These are phyloP conservation scores for Eueides isabella DNA, from an alignment of 1,140 invertebrate genomes.

Conservation along the genomic window DNA sequence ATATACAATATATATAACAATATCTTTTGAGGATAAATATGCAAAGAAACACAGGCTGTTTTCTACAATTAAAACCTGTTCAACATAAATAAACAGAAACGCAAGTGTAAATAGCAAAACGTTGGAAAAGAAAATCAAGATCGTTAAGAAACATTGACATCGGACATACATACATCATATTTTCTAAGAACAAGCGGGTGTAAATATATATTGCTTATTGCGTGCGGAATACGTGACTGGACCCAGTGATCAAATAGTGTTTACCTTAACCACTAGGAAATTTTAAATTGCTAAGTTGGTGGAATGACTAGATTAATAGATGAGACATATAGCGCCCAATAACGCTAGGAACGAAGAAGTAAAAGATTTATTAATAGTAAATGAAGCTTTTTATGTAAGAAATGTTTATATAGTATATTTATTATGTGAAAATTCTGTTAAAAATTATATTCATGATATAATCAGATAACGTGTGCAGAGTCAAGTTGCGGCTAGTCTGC, in stretches of 20 bases:
- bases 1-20: neutral
- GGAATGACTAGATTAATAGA: neutral
- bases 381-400: no score
- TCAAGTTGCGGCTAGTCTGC: slow-evolving; percentile 24
- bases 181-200: slow-evolving; percentile 20
- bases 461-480: slow-evolving; percentile 14
- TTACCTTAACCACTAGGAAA: slow-evolving; percentile 22
- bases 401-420: neutral
- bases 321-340: neutral
- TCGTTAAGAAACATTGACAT: slow-evolving; percentile 15
- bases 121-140: slow-evolving; percentile 15
- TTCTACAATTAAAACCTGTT: slow-evolving; percentile 1
- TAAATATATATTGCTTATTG: slow-evolving; percentile 23
- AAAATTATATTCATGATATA: neutral
- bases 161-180: slow-evolving; percentile 8
- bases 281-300: slow-evolving; percentile 13
- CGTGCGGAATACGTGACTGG: slow-evolving; percentile 17
- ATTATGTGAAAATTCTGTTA: neutral
- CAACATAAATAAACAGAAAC: slow-evolving; percentile 4
- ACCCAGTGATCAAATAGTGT: slow-evolving; percentile 5
- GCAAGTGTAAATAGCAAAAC: neutral
- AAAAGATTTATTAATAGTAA: no score
- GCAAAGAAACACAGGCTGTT: neutral
- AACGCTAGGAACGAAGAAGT: no score
- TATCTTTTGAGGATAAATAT: neutral